Evolutionary conservation across 1,140 invertebrate genomes (phyloP).

Genomic region (Psix sp.): DNA sequence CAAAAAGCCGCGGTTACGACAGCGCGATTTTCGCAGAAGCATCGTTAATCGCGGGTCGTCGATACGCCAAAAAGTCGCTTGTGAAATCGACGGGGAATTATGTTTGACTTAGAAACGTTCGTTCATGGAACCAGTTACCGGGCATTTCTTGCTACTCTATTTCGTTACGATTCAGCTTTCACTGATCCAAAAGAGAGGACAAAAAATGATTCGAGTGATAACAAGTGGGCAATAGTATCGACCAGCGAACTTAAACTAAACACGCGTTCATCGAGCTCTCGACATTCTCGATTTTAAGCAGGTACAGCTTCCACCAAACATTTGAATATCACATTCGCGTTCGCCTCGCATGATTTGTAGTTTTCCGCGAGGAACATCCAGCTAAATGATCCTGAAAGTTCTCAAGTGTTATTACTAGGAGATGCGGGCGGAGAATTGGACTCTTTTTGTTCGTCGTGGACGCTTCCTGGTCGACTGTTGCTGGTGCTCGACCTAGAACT

Average conservation of each 20-base stretch:
- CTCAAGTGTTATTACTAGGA: constrained; percentile 75
- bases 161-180: constrained; percentile 38
- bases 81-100: constrained; percentile 23
- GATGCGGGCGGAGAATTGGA: constrained; percentile 69
- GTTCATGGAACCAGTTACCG: constrained; percentile 40
- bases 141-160: constrained; percentile 36
- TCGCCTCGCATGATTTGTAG: constrained; percentile 17
- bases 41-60: constrained; percentile 21
- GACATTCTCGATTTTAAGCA: constrained; percentile 49
- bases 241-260: constrained; percentile 57
- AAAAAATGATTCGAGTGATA: constrained; percentile 28
- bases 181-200: constrained; percentile 28
- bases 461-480: constrained; percentile 73
- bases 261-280: constrained; percentile 34
- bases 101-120: constrained; percentile 37
- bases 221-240: constrained; percentile 45
- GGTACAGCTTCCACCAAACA: constrained; percentile 49
- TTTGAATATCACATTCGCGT: constrained; percentile 54
- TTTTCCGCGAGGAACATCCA: constrained; percentile 6
- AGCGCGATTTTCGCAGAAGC: constrained; percentile 28
- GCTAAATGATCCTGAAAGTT: too few species aligned
- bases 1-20: constrained; percentile 9
- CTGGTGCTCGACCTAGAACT: constrained; percentile 79
- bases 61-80: constrained; percentile 17
- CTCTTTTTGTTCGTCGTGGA: constrained; percentile 73